These are phyloP conservation scores for Myotis vivesi DNA, from an alignment of 2,797 vertebrate genomes.

Conservation along the genomic window DNA sequence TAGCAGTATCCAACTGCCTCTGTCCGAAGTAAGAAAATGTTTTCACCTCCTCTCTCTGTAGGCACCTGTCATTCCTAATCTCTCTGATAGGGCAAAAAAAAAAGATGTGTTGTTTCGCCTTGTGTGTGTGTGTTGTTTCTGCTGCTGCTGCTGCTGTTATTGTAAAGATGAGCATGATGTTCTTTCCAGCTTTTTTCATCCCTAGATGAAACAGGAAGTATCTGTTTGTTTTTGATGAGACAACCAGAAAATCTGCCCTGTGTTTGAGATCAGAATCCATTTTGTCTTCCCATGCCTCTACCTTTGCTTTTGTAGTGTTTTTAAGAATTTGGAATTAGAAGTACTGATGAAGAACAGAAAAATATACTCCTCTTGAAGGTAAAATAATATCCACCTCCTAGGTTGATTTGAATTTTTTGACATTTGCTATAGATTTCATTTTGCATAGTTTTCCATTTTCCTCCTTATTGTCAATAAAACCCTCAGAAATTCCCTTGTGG, in stretches of 20 bases:
- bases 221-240: background rate
- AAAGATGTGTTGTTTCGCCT: background rate
- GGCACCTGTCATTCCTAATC: background rate
- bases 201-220: background rate
- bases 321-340: constrained; percentile 45
- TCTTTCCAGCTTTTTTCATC: background rate
- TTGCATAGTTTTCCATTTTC: constrained; percentile 43
- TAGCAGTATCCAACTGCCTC: background rate
- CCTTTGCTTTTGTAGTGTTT: constrained; percentile 18
- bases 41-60: background rate
- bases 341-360: constrained; percentile 47
- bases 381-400: background rate
- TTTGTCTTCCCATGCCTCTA: background rate
- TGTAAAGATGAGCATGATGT: background rate
- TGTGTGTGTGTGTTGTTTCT: background rate
- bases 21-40: background rate
- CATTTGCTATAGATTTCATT: constrained; percentile 33
- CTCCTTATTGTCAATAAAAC: constrained; percentile 60
- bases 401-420: constrained; percentile 19
- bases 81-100: background rate
- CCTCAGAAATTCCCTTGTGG: constrained; percentile 50
- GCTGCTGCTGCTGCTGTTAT: background rate
- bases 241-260: background rate
- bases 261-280: background rate
- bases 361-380: background rate